Conservation (phyloP, 2,797 vertebrate genomes). For the Sitta carolinensis region DNA sequence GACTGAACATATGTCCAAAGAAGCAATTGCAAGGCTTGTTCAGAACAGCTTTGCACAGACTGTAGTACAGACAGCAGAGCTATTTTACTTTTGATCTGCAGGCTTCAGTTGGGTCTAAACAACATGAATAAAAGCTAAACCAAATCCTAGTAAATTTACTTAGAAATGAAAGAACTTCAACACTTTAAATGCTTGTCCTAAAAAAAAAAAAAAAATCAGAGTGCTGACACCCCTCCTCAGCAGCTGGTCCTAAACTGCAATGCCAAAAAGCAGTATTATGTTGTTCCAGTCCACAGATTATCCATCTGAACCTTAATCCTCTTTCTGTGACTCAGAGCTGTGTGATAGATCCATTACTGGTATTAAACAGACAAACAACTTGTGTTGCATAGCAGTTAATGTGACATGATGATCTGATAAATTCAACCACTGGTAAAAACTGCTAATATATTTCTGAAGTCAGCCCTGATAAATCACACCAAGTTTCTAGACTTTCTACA, state of each 20-base stretch:
- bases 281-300: background rate
- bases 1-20: background rate
- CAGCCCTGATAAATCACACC: background rate
- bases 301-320: constrained; percentile 28
- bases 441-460: background rate
- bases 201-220: background rate
- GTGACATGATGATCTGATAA: background rate
- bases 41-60: background rate
- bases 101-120: background rate
- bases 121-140: background rate
- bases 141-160: background rate
- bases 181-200: too few species aligned
- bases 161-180: background rate
- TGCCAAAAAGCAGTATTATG: background rate
- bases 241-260: background rate
- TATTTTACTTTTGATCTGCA: background rate
- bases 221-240: background rate
- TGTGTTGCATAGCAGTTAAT: background rate
- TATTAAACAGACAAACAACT: background rate
- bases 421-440: background rate
- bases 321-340: background rate
- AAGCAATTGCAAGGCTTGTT: background rate
- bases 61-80: background rate
- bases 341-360: background rate
- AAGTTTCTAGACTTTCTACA: background rate